Conservation (phyloP, 2,113 vertebrate species). For the Desmodus rotundus region DNA sequence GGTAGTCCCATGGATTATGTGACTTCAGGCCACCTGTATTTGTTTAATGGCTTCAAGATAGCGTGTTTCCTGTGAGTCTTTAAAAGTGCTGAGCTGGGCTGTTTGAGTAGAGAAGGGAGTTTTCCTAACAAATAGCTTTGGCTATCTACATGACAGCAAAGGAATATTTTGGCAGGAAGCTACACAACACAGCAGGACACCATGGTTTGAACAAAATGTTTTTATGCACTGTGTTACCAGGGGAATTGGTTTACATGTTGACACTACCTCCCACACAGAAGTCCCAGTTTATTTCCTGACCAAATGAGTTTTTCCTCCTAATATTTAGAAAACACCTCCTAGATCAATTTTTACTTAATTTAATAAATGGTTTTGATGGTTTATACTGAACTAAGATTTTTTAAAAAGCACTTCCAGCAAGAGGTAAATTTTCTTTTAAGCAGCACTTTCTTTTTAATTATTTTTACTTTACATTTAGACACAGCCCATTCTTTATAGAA, state of each 20-base stretch:
- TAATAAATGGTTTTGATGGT: neutral
- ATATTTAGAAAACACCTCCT: conserved; percentile 39
- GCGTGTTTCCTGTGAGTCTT: neutral
- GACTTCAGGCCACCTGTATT: neutral
- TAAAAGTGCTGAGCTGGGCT: neutral
- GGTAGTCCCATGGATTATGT: neutral
- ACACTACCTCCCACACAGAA: conserved; percentile 38
- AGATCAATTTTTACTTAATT: neutral
- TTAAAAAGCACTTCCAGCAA: neutral
- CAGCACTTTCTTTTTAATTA: neutral
- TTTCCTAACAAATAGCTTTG: conserved; percentile 53
- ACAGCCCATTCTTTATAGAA: neutral
- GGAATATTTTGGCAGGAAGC: conserved; percentile 65
- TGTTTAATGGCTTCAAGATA: neutral
- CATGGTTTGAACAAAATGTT: conserved; percentile 71
- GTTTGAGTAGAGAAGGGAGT: neutral
- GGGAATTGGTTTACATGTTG: conserved; percentile 60
- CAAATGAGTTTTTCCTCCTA: conserved; percentile 28
- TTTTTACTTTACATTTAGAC: neutral
- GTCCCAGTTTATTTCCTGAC: conserved; percentile 36
- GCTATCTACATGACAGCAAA: conserved; percentile 55
- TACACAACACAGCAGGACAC: conserved; percentile 53
- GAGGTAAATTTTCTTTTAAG: neutral
- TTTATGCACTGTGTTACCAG: conserved; percentile 56
- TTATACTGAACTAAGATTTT: conserved; percentile 10